Conservation (phyloP, 2,888 invertebrate genomes). For the Griposia aprilina region DNA sequence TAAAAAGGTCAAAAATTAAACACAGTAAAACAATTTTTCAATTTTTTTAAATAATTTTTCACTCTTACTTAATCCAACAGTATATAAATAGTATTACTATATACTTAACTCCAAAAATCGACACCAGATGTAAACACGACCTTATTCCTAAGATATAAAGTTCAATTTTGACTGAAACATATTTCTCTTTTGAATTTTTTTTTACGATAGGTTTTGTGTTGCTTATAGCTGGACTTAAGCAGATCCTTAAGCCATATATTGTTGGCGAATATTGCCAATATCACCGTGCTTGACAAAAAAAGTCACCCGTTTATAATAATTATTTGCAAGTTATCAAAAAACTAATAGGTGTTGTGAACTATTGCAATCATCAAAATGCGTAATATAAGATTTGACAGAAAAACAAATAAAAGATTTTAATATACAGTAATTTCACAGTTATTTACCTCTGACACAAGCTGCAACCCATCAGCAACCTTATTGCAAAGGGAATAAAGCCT, state of each 20-base stretch:
- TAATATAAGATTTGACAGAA: background rate
- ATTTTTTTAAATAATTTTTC: constrained; percentile 72
- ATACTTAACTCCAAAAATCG: constrained; percentile 66
- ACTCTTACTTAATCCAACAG: constrained; percentile 75
- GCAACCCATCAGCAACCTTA: background rate
- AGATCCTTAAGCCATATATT: background rate
- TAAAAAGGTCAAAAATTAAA: constrained; percentile 54
- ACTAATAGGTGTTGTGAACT: too few species aligned
- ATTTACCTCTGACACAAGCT: background rate
- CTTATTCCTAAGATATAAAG: constrained; percentile 14
- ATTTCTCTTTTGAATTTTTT: background rate
- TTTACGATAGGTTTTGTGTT: background rate
- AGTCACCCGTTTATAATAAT: background rate
- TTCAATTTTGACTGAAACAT: constrained; percentile 35
- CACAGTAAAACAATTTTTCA: constrained; percentile 63
- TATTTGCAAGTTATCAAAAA: background rate
- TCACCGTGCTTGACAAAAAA: background rate
- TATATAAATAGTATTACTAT: constrained; percentile 76
- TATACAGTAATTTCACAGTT: background rate
- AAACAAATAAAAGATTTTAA: background rate
- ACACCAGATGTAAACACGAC: constrained; percentile 52
- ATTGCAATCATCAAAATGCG: background rate
- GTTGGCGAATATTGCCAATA: background rate
- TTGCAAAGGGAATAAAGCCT: background rate
- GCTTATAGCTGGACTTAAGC: accelerated